phyloP scores from a whole-genome alignment of 2,797 vertebrate species.

The Hylomyscus alleni region DNA sequence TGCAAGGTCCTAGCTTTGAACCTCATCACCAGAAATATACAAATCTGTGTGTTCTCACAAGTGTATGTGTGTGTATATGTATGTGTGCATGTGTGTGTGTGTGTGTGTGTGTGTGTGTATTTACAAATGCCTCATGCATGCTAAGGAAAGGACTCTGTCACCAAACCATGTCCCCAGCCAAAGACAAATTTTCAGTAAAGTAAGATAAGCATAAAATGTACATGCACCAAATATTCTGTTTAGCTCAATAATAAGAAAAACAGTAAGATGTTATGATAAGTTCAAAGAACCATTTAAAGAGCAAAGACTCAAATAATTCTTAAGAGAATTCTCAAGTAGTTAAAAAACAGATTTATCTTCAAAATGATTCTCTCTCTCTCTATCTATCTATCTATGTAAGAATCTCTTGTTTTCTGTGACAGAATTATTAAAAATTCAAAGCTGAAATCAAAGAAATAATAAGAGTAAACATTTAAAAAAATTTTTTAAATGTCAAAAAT shows the following conservation, averaged over 20 bases:
- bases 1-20: background rate
- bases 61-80: background rate
- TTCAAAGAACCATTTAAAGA: background rate
- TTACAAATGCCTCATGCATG: background rate
- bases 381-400: background rate
- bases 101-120: background rate
- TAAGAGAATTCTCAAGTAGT: constrained; percentile 41
- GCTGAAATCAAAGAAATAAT: background rate
- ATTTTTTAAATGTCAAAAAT: too few relatives aligned
- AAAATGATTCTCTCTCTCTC: background rate
- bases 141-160: background rate
- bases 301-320: background rate
- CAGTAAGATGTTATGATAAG: background rate
- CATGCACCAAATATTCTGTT: background rate
- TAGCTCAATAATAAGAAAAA: background rate
- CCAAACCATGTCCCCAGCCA: background rate
- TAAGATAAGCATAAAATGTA: background rate
- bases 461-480: background rate
- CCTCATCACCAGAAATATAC: background rate
- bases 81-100: background rate
- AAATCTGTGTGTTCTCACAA: background rate
- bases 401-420: constrained; percentile 42
- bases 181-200: constrained; percentile 24
- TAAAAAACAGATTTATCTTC: background rate
- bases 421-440: background rate